Percentiles rank a stretch among this genome's conserved stretches.
These are phyloP conservation scores for Trissolcus basalis DNA, from an alignment of 1,140 invertebrate species.

Conservation along the genomic window DNA sequence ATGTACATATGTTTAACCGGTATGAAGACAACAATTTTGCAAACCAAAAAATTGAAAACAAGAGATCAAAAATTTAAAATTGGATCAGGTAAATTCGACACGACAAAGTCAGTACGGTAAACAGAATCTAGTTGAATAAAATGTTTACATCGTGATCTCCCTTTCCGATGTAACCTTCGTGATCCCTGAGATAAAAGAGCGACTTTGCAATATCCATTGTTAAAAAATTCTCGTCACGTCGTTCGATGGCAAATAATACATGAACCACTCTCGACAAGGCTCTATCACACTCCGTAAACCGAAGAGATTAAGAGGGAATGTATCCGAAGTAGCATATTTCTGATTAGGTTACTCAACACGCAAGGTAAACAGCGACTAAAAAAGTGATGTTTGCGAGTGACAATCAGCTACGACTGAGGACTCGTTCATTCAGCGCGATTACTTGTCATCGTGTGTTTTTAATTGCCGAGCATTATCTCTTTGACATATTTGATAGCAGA, in stretches of 20 bases:
- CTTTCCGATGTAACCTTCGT: constrained; percentile 91
- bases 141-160: constrained; percentile 85
- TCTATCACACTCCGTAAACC: not conserved
- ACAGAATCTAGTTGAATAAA: not conserved
- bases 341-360: too few species aligned
- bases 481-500: constrained; percentile 8
- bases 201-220: constrained; percentile 90
- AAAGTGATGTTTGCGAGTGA: not conserved
- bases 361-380: not conserved
- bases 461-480: constrained; percentile 8
- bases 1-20: too few species aligned
- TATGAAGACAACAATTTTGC: too few species aligned
- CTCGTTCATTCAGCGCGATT: not conserved
- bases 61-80: too few species aligned
- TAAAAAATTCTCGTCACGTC: not conserved
- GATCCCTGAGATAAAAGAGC: constrained; percentile 87
- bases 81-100: too few species aligned
- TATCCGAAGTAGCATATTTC: too few species aligned
- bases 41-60: not conserved
- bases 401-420: not conserved
- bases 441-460: constrained; percentile 19
- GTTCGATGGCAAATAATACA: not conserved
- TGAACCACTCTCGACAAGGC: not conserved
- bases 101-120: too few species aligned
- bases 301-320: too few species aligned